Base-by-base conservation (phyloP, 2,797 vertebrate genomes). In the Amniataba percoides region DNA sequence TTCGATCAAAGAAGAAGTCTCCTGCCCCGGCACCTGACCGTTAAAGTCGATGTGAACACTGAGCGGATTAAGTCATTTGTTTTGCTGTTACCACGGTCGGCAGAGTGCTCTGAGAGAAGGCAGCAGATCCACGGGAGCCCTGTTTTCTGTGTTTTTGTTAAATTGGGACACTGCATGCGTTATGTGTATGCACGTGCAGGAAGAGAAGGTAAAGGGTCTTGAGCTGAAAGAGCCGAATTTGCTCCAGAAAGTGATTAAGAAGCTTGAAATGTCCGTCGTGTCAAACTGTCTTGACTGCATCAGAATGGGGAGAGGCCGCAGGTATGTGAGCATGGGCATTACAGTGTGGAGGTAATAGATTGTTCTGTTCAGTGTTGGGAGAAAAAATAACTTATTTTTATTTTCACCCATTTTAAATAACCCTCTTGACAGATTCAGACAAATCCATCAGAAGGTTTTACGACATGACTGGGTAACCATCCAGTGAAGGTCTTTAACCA, bases 31-130 rank as follows among this genome's bases (percentile, higher is more conserved):
- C 53, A 58, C 83, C 55, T 48, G 74, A 73, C 74, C 9, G 45
- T 25, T 34, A 1, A 81, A 73, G 83, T 87, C 56, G 5, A 36
- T 14, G 57, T 58, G 76, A 81, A 52, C 40, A 16, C 88, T 83
- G 87, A 89, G 88, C 69, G 82, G 92, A 92, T 94, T 92, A 92
- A 83, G 48, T 64, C 86, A 72, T 88, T 85, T 88, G 85, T 93
- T 87, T 77, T 80, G 83, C 76, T 39, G 85, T 82, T 86, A 39
- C 42, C 23, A 45, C 74, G 42, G 82, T 84, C 75, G 81, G 78
- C 78, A 15, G 52, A 34, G 67, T 16, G 4, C 74, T 55, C 19
- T 10, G 13, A 40, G 57, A 55, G 71, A 63, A 21, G 13, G 53
- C 71, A 15, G 70, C 51, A 25, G 69, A 69, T 75, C 56, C 39